A percentile compares a stretch with the other conserved stretches of the same genome.
phyloP scores from a whole-genome alignment of 2,113 vertebrate genomes.

The Myotis davidii region DNA sequence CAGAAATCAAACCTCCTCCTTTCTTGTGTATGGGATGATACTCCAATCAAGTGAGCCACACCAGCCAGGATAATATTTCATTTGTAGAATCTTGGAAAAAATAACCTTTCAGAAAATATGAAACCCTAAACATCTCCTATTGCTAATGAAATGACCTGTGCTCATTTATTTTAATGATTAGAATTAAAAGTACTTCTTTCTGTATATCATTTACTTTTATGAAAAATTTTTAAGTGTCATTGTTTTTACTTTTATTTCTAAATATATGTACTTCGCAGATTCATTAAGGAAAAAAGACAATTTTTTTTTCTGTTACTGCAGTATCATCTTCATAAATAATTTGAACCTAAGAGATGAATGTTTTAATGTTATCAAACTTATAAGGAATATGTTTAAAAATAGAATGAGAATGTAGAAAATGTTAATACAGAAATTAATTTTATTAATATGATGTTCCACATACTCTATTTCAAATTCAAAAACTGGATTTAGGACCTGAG shows the following conservation, averaged over 20 bases:
- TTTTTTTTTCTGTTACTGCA: not conserved
- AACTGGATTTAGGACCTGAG: not conserved
- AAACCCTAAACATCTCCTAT: not conserved
- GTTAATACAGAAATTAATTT: slow-evolving; percentile 51
- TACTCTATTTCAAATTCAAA: slow-evolving; percentile 52
- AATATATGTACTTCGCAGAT: slow-evolving; percentile 24
- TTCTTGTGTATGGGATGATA: too few species aligned
- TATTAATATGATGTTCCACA: slow-evolving; percentile 25
- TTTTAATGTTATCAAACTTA: slow-evolving; percentile 42
- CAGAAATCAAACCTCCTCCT: too few species aligned
- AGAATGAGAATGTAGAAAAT: slow-evolving; percentile 40
- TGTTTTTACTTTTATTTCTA: not conserved
- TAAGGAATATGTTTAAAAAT: slow-evolving; percentile 32
- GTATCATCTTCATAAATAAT: slow-evolving; percentile 19
- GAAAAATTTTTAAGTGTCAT: slow-evolving; percentile 14
- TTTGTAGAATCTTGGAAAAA: not conserved
- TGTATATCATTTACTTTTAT: not conserved
- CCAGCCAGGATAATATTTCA: too few species aligned
- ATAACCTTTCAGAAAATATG: not conserved
- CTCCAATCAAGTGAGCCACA: too few species aligned
- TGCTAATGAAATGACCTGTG: not conserved
- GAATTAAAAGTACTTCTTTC: not conserved
- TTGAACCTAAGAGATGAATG: slow-evolving; percentile 34
- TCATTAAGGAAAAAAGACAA: slow-evolving; percentile 44
- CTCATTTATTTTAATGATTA: not conserved